phyloP scores from a whole-genome alignment of 2,113 vertebrate genomes.

The Pithys albifrons region DNA sequence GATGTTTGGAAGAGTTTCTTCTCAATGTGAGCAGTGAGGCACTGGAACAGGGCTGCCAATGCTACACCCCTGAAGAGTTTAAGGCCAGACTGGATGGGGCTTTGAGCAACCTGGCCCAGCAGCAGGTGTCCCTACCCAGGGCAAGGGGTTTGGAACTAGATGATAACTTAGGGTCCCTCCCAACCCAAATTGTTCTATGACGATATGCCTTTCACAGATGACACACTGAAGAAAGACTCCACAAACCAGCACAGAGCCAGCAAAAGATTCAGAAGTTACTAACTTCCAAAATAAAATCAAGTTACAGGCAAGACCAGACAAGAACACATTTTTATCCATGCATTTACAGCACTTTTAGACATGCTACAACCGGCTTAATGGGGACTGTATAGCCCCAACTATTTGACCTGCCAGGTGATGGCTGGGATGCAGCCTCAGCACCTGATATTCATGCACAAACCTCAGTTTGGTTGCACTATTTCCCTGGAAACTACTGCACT shows the following conservation, averaged over 20 bases:
- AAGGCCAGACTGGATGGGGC: neutral
- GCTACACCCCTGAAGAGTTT: neutral
- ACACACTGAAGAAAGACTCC: neutral
- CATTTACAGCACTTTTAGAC: neutral
- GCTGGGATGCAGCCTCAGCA: neutral
- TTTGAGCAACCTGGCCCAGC: neutral
- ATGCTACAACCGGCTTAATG: neutral
- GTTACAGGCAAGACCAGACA: neutral
- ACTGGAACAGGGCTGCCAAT: fast-evolving
- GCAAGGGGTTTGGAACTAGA: neutral
- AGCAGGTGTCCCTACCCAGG: neutral
- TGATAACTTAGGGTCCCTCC: neutral
- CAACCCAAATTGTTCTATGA: neutral
- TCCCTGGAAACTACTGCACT: neutral
- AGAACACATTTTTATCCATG: neutral
- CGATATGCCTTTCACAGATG: neutral
- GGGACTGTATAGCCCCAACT: neutral
- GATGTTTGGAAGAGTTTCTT: neutral
- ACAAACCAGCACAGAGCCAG: neutral
- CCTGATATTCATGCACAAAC: neutral
- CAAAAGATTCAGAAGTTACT: neutral
- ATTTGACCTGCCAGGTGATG: neutral
- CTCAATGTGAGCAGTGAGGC: neutral
- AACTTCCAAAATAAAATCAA: neutral
- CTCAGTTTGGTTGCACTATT: neutral